Evolutionary conservation across 1,140 invertebrate species (phyloP), one percentile per base, ranked within the genome.

Genomic region (Rhynchophorus ferrugineus): DNA sequence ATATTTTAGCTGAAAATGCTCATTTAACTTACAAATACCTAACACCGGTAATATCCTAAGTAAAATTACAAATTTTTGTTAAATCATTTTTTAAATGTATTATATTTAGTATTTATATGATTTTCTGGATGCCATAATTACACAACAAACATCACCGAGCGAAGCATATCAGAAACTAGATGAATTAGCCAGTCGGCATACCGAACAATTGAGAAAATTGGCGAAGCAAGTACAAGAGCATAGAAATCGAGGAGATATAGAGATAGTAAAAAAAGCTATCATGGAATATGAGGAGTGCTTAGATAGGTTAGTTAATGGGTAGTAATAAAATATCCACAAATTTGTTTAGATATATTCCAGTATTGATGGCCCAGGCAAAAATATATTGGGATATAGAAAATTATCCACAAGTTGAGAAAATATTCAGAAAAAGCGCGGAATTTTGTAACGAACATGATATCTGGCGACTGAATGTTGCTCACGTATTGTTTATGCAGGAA

Each of bases 401-500:
- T 69, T 99, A 98, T 66, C 73, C 81, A 1, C 91, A 96, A 69
- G 93, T 96, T 0, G 91, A 95, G 67, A 91, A 91, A 66, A 90
- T 95, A 54, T 95, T 95, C 65, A 80, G 92, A 17, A 95, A 95
- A 70, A 97, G 94, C 39, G 91, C 93, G 0, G 96, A 99, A 68
- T 98, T 98, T 71, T 98, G 95, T 65, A 95, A 92, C 61, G 94
- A 98, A 66, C 90, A 96, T 63, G 92, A 98, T 64, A 82, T 87
- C 1, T 99, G 95, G 95, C 87, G 94, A 58, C 73, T 99, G 3
- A 99, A 99, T 68, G 94, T 98, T 0, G 96, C 95, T 0, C 96
- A 99, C 68, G 95, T 98, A 2, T 74, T 99, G 3, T 99, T 98
- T 69, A 99, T 99, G 96, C 95, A 95, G 71, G 95, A 95, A 69